phyloP scores from a whole-genome alignment of 2,113 vertebrate species.

The Morphnarchus princeps region DNA sequence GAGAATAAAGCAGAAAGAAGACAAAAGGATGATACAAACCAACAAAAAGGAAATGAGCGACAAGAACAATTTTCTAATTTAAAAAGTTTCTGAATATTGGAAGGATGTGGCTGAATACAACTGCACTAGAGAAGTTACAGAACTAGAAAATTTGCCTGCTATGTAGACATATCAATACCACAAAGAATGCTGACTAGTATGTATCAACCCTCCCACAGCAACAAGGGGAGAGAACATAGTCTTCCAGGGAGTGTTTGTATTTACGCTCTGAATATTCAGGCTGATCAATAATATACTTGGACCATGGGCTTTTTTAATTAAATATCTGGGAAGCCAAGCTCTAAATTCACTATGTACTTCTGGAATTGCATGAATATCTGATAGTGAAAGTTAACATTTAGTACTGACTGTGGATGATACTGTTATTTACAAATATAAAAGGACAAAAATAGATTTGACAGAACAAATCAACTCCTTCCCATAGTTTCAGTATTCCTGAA shows the following conservation, averaged over 20 bases:
- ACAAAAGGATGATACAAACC: background rate
- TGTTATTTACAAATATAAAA: background rate
- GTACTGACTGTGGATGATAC: background rate
- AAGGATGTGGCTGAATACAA: background rate
- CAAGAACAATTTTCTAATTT: background rate
- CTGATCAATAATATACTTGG: background rate
- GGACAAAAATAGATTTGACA: background rate
- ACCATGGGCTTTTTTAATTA: fast-evolving
- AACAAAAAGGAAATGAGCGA: background rate
- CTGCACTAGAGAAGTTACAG: background rate
- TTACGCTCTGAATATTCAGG: background rate
- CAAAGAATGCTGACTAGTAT: background rate
- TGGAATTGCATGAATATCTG: background rate
- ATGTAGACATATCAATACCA: background rate
- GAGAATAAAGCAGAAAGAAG: background rate
- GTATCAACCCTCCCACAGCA: background rate
- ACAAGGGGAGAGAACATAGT: background rate
- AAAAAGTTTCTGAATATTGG: background rate
- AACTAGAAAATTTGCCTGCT: background rate
- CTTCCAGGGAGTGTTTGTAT: background rate
- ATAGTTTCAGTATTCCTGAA: background rate
- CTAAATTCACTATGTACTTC: background rate
- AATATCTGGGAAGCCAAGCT: background rate
- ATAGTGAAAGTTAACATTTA: background rate
- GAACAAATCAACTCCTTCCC: background rate